A percentile compares a stretch with the other conserved stretches of the same genome.
Evolutionary conservation across 2,797 vertebrate genomes (phyloP).

Genomic region (Pteronotus mesoamericanus): DNA sequence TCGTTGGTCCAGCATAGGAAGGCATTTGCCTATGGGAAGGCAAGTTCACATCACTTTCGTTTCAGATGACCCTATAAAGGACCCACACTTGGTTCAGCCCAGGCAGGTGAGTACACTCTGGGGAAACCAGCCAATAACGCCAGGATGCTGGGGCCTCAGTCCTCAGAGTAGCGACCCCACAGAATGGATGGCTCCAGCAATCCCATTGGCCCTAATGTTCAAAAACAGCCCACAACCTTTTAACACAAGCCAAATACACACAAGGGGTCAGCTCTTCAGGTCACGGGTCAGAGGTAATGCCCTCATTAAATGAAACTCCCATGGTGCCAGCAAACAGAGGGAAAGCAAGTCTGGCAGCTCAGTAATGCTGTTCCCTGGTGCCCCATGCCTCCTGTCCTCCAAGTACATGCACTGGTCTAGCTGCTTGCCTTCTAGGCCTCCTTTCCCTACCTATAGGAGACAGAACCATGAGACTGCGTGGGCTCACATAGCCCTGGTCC

Average conservation of each 20-base stretch:
- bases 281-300: slow-evolving; percentile 57
- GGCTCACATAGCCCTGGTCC: background rate
- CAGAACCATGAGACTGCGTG: background rate
- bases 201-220: slow-evolving; percentile 64
- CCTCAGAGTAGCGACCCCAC: slow-evolving; percentile 69
- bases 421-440: background rate
- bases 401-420: background rate
- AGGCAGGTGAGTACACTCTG: background rate
- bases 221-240: slow-evolving; percentile 63
- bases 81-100: background rate
- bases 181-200: slow-evolving; percentile 71
- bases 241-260: slow-evolving; percentile 41
- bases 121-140: slow-evolving; percentile 54
- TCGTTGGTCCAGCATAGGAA: background rate
- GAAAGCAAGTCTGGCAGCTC: accelerated
- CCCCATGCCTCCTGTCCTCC: no score
- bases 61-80: background rate
- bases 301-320: slow-evolving; percentile 70
- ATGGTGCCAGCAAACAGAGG: slow-evolving; percentile 5
- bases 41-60: slow-evolving; percentile 68
- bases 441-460: background rate
- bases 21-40: slow-evolving; percentile 53
- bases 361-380: accelerated
- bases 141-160: slow-evolving; percentile 22
- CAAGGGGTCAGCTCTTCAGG: slow-evolving; percentile 56